Evolutionary conservation across 1,140 invertebrate species (phyloP), one percentile per base, ranked within the genome.

Genomic region (Ceratoteleas bidentatus): DNA sequence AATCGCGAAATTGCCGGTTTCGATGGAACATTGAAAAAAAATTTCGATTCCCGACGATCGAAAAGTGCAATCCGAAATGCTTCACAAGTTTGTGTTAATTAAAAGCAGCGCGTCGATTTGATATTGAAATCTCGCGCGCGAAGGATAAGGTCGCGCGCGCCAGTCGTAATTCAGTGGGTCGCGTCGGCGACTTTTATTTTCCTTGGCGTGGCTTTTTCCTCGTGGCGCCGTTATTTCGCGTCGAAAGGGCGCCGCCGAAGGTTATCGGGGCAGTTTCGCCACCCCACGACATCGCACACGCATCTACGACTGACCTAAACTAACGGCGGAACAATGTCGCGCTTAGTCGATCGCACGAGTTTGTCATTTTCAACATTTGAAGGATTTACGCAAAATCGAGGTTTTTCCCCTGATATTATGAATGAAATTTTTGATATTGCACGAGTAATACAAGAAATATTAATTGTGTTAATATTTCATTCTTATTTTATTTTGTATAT

Each of bases 161-260:
- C 38, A 38, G 8, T 8, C 11, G 34, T 15, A 56, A 56, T 56
- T 58, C 24, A 7, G n/a, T 24, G 56, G 16, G 10, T 60, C 32
- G 47, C 13, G 45, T 60, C 13, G 9, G 11, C 8, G 1, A 10
- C 33, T 60, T 60, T 33, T 60, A 60, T 60, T 60, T 60, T 40
- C 10, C 57, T 60, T 60, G 57, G 13, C 40, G 15, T 47, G 32
- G n/a, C 57, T 40, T 32, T 47, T 45, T 60, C 43, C 14, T 24
- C 5, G 15, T 13, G 57, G 57, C 57, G 34, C 40, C 57, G 57
- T 47, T 60, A 60, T 60, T 60, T 60, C 57, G 33, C 57, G 57
- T 13, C 57, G 11, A 24, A 45, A 47, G 57, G 57, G 57, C 57
- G 57, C 57, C 57, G 11, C 3, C 57, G 57, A 60, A 60, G 57